phyloP scores from a whole-genome alignment of 2,888 invertebrate genomes.

The Scotopteryx bipunctaria region DNA sequence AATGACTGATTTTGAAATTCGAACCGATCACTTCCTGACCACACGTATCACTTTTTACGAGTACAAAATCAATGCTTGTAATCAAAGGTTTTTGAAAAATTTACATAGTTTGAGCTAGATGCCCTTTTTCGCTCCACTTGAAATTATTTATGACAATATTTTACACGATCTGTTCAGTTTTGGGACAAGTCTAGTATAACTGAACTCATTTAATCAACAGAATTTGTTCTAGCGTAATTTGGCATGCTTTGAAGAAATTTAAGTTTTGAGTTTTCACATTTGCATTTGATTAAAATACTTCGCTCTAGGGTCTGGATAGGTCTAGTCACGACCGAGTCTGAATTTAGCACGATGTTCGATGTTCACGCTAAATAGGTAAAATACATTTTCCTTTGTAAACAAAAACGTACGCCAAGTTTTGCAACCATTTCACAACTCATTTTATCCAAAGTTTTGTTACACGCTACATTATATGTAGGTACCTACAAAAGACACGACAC shows the following conservation, averaged over 20 bases:
- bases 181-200: neutral
- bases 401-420: too few species aligned
- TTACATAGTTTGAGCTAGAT: neutral
- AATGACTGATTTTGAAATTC: too few species aligned
- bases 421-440: too few species aligned
- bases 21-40: too few species aligned
- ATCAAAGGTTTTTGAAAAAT: too few species aligned
- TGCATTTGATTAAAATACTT: conserved; percentile 29
- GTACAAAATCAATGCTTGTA: too few species aligned
- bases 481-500: neutral
- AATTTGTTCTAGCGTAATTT: conserved; percentile 13
- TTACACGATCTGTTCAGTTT: neutral
- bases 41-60: too few species aligned
- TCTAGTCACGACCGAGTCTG: conserved; percentile 10
- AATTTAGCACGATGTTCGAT: neutral
- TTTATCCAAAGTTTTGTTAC: too few species aligned
- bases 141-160: neutral
- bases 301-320: conserved; percentile 12
- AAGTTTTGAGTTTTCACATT: conserved; percentile 27
- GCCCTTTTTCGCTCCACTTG: neutral
- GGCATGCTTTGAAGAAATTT: conserved; percentile 14
- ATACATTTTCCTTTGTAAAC: too few species aligned
- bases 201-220: conserved; percentile 9
- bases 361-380: too few species aligned
- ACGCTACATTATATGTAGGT: neutral